Percentiles rank a stretch among this genome's conserved stretches.
phyloP scores from a whole-genome alignment of 2,113 vertebrate genomes.

The Sceloporus undulatus region DNA sequence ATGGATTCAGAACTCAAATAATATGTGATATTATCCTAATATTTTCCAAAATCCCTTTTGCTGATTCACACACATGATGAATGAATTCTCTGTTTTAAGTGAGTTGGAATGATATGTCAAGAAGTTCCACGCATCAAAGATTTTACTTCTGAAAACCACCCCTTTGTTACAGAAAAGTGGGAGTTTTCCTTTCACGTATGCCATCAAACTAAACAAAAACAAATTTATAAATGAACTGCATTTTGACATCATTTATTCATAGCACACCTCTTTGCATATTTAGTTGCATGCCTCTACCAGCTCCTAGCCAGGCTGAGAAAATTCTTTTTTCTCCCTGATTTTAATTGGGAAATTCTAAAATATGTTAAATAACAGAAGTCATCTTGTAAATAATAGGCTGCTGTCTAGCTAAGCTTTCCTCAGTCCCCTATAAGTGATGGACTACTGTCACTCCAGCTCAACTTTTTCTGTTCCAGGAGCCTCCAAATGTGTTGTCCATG shows the following conservation, averaged over 20 bases:
- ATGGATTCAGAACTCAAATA: background rate
- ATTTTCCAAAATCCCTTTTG: slow-evolving; percentile 18
- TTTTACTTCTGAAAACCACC: slow-evolving; percentile 6
- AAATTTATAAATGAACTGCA: background rate
- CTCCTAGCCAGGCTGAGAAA: background rate
- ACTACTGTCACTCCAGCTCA: too few relatives aligned
- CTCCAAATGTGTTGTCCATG: background rate
- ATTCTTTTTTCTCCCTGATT: background rate
- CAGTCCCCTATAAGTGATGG: too few relatives aligned
- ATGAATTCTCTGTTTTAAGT: slow-evolving; percentile 33
- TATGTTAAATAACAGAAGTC: background rate
- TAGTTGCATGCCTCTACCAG: background rate
- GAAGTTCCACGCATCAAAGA: background rate
- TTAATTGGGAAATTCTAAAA: background rate
- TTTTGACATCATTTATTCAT: accelerated
- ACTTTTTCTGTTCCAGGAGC: background rate
- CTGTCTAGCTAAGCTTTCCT: background rate
- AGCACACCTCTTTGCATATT: slow-evolving; percentile 22
- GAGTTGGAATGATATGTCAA: slow-evolving; percentile 14
- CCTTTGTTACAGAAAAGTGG: slow-evolving; percentile 20
- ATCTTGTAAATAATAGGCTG: background rate
- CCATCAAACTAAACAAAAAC: background rate
- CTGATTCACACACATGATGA: slow-evolving; percentile 37
- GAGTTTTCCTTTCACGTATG: background rate
- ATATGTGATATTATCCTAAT: background rate